A percentile compares a stretch with the other conserved stretches of the same genome.
These are phyloP conservation scores for Clarias fuscus DNA, from an alignment of 2,797 vertebrate species.

Conservation along the genomic window DNA sequence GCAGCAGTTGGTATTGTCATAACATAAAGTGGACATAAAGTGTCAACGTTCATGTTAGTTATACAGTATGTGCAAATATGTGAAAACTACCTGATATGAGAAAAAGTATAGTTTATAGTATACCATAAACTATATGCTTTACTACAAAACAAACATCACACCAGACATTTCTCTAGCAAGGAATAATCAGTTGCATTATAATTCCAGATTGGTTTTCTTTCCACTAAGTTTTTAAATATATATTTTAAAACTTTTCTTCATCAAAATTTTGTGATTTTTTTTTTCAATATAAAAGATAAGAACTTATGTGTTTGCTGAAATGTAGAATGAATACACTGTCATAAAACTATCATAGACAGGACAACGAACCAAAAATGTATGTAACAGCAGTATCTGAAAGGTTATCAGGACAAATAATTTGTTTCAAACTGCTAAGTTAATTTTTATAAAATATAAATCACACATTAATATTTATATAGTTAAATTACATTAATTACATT, in stretches of 20 bases:
- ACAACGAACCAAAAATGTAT: conserved; percentile 9
- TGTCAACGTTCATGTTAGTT: too few species aligned
- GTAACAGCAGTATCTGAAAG: conserved; percentile 20
- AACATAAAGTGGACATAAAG: too few species aligned
- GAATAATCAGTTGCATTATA: not conserved
- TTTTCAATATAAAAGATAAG: not conserved
- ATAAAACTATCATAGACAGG: not conserved
- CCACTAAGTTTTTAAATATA: not conserved
- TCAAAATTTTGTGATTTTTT: conserved; percentile 13
- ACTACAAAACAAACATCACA: too few species aligned
- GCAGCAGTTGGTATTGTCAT: too few species aligned
- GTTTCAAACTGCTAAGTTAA: not conserved
- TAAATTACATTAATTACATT: too few species aligned
- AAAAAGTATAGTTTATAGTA: not conserved
- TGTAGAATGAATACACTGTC: not conserved
- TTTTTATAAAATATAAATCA: not conserved
- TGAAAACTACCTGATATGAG: too few species aligned
- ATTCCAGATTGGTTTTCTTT: not conserved
- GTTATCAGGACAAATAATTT: conserved; percentile 29
- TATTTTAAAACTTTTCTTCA: conserved; percentile 8
- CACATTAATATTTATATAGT: too few species aligned
- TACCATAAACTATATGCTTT: not conserved
- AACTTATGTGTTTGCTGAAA: not conserved
- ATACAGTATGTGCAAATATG: too few species aligned
- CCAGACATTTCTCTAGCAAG: not conserved